Evolutionary conservation across 2,888 invertebrate species (phyloP), one percentile per base, ranked within the genome.

Genomic region (Tetheella fluctuosa): DNA sequence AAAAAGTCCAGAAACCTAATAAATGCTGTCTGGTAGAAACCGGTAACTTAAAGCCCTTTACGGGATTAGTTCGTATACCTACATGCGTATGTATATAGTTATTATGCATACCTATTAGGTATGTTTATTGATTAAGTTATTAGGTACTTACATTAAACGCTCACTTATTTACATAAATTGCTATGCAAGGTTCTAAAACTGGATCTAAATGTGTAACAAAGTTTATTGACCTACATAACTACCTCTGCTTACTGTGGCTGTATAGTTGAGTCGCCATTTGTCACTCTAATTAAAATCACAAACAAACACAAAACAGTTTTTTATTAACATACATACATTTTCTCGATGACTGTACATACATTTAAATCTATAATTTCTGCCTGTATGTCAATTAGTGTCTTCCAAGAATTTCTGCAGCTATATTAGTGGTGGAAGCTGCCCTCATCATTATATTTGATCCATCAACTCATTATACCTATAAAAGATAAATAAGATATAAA

Each of bases 171-270:
- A 77, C 78, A 82, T 83, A 84, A 83, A 79, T 74, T 69, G 69
- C 64, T 71, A 68, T 68, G 68, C 65, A 73, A 80, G 69, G 75
- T 69, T 74, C 73, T 69, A 73, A 75, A 85, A 85, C 84, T 83
- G 74, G 80, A 80, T 82, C 72, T 70, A 59, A 76, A 79, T 74
- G 68, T 79, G 72, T 83, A 74, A 73, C 73, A 70, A 76, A 83
- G 84, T 78, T 79, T 79, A 76, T 80, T 80, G 82, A 83, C 80
- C 83, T 79, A 81, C 42, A 68, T 77, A 76, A 74, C 62, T 59
- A 61, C 58, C 59, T 63, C 61, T 23, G 54, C 65, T 64, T 56
- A 39, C 61, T 39, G 60, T 59, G 48, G 53, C 58, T 57, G 58
- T 62, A 59, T 58, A 30, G 30, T 52, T 13, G 54, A 52, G 63